These are phyloP conservation scores for Ramphastos sulfuratus DNA, from an alignment of 2,113 vertebrate genomes.

Conservation along the genomic window DNA sequence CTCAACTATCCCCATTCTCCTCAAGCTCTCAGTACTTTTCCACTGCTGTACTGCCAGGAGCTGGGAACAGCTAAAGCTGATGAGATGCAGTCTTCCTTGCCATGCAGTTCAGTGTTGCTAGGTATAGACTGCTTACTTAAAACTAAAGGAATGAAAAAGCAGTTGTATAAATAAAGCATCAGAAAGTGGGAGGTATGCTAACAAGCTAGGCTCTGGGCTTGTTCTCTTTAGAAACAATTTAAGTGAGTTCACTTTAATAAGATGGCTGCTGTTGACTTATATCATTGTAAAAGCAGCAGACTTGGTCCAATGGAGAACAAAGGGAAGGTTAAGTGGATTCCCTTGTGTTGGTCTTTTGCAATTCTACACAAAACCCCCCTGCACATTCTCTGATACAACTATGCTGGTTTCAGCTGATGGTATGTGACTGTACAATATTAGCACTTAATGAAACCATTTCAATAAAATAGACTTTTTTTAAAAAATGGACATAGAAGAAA, in stretches of 20 bases:
- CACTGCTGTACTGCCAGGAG: conserved; percentile 45
- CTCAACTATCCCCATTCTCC: conserved; percentile 60
- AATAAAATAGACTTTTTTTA: background rate
- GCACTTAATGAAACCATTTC: background rate
- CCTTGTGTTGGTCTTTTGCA: background rate
- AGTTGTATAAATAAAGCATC: background rate
- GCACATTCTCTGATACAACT: background rate
- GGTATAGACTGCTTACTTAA: conserved; percentile 15
- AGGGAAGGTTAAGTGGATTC: background rate
- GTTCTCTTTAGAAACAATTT: background rate
- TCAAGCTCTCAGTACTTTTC: conserved; percentile 70
- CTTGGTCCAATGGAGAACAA: background rate
- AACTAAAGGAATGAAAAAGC: background rate
- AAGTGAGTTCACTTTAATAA: background rate
- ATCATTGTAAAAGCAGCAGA: background rate
- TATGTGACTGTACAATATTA: background rate
- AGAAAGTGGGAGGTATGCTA: background rate
- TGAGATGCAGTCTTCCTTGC: background rate
- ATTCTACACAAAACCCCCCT: background rate
- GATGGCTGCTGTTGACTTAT: background rate
- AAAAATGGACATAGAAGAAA: background rate
- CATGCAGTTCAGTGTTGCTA: background rate
- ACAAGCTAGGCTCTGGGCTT: background rate
- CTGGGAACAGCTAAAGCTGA: conserved; percentile 51
- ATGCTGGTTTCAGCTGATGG: background rate